A percentile compares a stretch with the other conserved stretches of the same genome.
phyloP scores from a whole-genome alignment of 1,140 invertebrate species.

The Anastrepha obliqua region DNA sequence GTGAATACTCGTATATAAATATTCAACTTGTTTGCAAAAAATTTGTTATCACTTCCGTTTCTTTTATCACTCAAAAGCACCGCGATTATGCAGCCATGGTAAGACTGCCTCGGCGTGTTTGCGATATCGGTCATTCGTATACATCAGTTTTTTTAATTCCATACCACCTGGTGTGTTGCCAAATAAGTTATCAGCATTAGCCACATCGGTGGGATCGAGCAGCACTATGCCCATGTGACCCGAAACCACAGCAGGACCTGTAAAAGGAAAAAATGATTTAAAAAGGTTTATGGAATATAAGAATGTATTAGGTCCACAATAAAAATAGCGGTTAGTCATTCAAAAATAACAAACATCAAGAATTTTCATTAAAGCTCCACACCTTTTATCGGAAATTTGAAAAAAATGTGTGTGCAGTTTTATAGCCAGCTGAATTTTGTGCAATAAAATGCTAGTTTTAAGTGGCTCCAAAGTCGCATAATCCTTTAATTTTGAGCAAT shows the following conservation, averaged over 20 bases:
- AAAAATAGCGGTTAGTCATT: too few relatives aligned
- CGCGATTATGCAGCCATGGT: slow-evolving; percentile 50
- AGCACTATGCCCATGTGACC: slow-evolving; percentile 57
- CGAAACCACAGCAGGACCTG: not conserved
- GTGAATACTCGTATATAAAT: too few relatives aligned
- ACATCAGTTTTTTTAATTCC: slow-evolving; percentile 54
- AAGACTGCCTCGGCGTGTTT: slow-evolving; percentile 52
- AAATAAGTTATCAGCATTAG: slow-evolving; percentile 61
- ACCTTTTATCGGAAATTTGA: too few relatives aligned
- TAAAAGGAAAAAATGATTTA: not conserved
- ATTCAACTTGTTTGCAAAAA: not conserved
- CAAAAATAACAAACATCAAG: too few relatives aligned
- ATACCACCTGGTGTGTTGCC: slow-evolving; percentile 59
- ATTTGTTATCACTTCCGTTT: not conserved
- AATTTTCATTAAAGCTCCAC: too few relatives aligned
- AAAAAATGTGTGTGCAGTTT: too few relatives aligned
- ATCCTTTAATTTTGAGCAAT: too few relatives aligned
- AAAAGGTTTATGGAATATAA: not conserved
- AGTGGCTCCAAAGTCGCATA: too few relatives aligned
- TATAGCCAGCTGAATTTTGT: too few relatives aligned
- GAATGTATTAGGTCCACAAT: too few relatives aligned
- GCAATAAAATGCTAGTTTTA: too few relatives aligned
- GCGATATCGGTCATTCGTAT: slow-evolving; percentile 22
- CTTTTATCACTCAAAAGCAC: slow-evolving; percentile 44
- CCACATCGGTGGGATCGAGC: slow-evolving; percentile 59